These are phyloP conservation scores for Lithophane semibrunnea DNA, from an alignment of 2,888 invertebrate species.

Conservation along the genomic window DNA sequence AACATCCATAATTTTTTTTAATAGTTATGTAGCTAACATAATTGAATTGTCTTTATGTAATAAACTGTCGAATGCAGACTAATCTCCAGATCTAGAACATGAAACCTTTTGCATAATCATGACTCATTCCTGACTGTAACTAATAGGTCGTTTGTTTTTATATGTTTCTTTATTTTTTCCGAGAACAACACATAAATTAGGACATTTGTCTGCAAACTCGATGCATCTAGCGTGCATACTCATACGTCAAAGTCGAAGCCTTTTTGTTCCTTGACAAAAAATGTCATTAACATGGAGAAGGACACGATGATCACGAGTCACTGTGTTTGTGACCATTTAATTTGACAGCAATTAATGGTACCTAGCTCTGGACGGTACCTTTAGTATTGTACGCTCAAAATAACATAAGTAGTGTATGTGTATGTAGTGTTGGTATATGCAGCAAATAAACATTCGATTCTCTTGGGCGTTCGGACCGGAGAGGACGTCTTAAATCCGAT, in stretches of 20 bases:
- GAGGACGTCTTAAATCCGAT: slow-evolving; percentile 51
- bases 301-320: slow-evolving; percentile 74
- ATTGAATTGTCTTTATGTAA: neutral
- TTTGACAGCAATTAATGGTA: slow-evolving; percentile 80
- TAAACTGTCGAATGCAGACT: slow-evolving; percentile 6
- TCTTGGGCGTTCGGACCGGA: slow-evolving; percentile 9
- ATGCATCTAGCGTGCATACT: slow-evolving; percentile 55
- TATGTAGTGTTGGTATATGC: neutral
- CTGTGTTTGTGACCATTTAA: slow-evolving; percentile 72
- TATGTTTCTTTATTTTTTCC: slow-evolving; percentile 49
- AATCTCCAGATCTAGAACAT: slow-evolving; percentile 21
- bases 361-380: slow-evolving; percentile 55
- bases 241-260: slow-evolving; percentile 51
- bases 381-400: slow-evolving; percentile 37
- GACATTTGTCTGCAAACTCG: slow-evolving; percentile 58
- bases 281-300: slow-evolving; percentile 79
- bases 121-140: slow-evolving; percentile 43
- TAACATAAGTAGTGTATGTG: slow-evolving; percentile 1
- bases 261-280: slow-evolving; percentile 76
- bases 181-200: slow-evolving; percentile 58
- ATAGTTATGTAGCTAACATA: neutral
- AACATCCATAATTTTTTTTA: too few species aligned
- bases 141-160: slow-evolving; percentile 42
- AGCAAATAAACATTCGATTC: slow-evolving; percentile 33
- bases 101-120: slow-evolving; percentile 43